Evolutionary conservation across 2,797 vertebrate genomes (phyloP).

Genomic region (Sus cebifrons): DNA sequence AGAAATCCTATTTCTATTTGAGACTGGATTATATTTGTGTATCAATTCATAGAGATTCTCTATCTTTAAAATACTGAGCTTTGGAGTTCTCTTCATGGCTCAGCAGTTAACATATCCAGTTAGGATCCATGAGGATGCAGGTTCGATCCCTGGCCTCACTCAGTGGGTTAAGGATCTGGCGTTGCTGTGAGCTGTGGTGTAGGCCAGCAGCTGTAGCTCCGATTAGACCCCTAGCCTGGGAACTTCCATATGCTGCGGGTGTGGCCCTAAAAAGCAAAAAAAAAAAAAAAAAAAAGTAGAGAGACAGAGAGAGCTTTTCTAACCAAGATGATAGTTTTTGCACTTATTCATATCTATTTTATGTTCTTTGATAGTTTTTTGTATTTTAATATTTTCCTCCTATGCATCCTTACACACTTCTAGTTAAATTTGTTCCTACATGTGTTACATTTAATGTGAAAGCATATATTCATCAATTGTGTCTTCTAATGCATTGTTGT

Average conservation of each 20-base stretch:
- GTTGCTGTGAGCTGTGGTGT: too few species aligned
- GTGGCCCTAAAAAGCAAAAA: too few species aligned
- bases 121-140: too few species aligned
- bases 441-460: background rate
- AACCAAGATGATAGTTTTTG: background rate
- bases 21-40: background rate
- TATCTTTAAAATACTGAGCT: background rate
- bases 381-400: background rate
- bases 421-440: background rate
- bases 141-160: too few species aligned
- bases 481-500: background rate
- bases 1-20: background rate
- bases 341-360: background rate
- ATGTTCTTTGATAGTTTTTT: background rate
- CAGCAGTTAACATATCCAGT: too few species aligned
- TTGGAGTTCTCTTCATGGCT: too few species aligned
- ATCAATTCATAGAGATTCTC: background rate
- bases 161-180: too few species aligned
- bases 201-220: too few species aligned
- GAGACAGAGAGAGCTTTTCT: background rate
- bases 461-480: background rate
- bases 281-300: too few species aligned
- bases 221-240: too few species aligned
- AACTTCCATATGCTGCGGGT: too few species aligned
- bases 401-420: background rate